Evolutionary conservation across 2,888 invertebrate genomes (phyloP).

Genomic region (Erynnis tages): DNA sequence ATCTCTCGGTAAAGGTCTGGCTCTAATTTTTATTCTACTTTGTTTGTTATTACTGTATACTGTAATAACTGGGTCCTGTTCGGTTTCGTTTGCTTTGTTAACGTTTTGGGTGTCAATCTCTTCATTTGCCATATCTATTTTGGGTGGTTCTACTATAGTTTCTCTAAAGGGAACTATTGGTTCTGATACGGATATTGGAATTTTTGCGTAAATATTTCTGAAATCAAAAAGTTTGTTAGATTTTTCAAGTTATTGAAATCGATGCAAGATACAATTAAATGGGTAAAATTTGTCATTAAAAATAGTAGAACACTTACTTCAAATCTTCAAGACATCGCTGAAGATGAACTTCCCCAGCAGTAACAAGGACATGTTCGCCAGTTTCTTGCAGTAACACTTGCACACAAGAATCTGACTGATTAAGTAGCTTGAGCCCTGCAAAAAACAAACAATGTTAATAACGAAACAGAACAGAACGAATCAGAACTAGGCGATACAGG

Average conservation of each 20-base stretch:
- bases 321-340: conserved; percentile 97
- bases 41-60: conserved; percentile 87
- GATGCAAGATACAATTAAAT: no score
- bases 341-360: conserved; percentile 98
- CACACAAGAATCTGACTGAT: conserved; percentile 97
- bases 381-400: conserved; percentile 94
- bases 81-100: conserved; percentile 69
- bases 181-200: conserved; percentile 94
- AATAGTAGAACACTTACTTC: conserved; percentile 62
- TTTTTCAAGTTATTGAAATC: background rate
- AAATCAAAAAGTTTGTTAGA: conserved; percentile 30
- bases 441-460: conserved; percentile 3
- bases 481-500: no score
- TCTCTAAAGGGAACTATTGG: conserved; percentile 98
- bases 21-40: conserved; percentile 87
- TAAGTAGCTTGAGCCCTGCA: conserved; percentile 89
- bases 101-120: conserved; percentile 85
- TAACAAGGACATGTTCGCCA: conserved; percentile 96
- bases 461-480: no score
- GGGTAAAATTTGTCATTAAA: background rate
- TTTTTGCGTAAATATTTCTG: conserved; percentile 88
- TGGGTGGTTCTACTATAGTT: conserved; percentile 92
- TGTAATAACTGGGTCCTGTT: conserved; percentile 76
- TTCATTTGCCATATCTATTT: conserved; percentile 92
- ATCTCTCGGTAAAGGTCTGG: conserved; percentile 87